Evolutionary conservation across 2,797 vertebrate genomes (phyloP).

Genomic region (Okamejei kenojei): DNA sequence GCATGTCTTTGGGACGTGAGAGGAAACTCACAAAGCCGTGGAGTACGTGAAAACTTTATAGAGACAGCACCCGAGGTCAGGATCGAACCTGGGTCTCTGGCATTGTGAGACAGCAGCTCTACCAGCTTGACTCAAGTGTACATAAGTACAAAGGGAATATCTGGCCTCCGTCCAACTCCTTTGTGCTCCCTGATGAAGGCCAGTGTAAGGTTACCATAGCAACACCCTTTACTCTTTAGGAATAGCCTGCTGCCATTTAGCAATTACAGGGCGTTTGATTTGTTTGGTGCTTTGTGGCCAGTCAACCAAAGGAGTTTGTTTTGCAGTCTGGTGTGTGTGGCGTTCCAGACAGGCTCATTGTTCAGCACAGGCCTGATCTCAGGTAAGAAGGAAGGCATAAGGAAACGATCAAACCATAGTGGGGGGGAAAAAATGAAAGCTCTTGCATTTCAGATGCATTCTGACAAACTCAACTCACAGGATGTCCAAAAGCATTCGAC

Average conservation of each 20-base stretch:
- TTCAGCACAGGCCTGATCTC: background rate
- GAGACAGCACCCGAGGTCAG: no score
- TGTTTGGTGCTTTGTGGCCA: conserved; percentile 3
- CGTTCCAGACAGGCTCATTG: background rate
- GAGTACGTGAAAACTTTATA: no score
- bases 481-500: background rate
- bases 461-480: background rate
- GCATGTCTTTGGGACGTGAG: no score
- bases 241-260: background rate
- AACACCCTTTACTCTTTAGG: background rate
- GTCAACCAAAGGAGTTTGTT: background rate
- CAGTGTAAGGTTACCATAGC: conserved; percentile 46
- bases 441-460: background rate
- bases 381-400: background rate
- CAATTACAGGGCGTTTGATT: background rate
- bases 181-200: background rate
- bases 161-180: conserved; percentile 41
- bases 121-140: conserved; percentile 21
- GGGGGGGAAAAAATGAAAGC: background rate
- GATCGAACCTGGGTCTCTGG: no score
- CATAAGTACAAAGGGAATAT: conserved; percentile 19
- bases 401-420: background rate
- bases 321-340: background rate
- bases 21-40: no score
- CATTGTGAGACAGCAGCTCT: no score